A percentile compares a stretch with the other conserved stretches of the same genome.
Evolutionary conservation across 37 sponge, comb jelly and placozoan species (phyloP).

Genomic region (Oscarella lobularis): DNA sequence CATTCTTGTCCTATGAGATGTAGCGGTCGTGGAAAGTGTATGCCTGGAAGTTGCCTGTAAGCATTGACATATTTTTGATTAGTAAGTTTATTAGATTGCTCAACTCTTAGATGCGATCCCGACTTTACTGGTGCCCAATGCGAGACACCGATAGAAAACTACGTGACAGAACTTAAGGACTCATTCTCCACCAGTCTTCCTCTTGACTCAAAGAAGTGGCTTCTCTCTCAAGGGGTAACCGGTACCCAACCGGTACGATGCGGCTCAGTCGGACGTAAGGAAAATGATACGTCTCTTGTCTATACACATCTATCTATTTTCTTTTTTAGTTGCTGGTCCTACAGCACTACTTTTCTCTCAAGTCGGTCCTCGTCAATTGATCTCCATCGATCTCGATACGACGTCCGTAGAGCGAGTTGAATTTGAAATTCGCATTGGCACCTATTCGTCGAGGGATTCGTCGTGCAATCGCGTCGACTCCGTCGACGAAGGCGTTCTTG

Average conservation of each 20-base stretch:
- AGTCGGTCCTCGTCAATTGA: not conserved
- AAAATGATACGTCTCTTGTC: too few relatives aligned
- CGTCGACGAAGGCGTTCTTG: not conserved
- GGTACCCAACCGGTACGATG: not conserved
- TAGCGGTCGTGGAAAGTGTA: not conserved
- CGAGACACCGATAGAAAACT: not conserved
- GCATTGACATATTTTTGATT: not conserved
- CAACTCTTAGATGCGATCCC: not conserved
- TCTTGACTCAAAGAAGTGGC: not conserved
- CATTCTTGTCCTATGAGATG: not conserved
- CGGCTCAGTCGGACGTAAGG: too few relatives aligned
- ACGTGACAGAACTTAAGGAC: not conserved
- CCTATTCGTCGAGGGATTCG: not conserved
- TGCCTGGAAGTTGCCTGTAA: not conserved
- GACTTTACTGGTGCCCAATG: not conserved
- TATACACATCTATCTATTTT: too few relatives aligned
- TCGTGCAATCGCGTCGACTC: not conserved
- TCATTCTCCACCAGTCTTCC: not conserved
- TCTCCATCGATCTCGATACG: not conserved
- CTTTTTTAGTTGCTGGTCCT: not conserved
- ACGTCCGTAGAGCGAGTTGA: not conserved
- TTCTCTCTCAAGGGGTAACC: not conserved
- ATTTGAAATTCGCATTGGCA: not conserved
- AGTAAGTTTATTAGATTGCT: not conserved
- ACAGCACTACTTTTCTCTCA: not conserved